phyloP scores from a whole-genome alignment of 2,888 invertebrate genomes.

The Tiphia femorata region DNA sequence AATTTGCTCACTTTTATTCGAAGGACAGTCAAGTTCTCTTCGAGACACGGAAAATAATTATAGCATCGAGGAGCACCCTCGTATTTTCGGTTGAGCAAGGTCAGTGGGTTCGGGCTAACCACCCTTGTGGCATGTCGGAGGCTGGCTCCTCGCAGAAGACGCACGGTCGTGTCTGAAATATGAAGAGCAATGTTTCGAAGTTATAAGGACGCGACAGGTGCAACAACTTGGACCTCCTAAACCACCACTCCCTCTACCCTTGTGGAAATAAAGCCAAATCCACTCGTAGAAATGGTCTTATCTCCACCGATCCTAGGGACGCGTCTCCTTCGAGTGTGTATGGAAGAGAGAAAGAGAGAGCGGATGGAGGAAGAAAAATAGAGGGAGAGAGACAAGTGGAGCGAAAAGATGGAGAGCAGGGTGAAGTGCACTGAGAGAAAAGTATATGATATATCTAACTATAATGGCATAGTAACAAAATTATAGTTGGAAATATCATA shows the following conservation, averaged over 20 bases:
- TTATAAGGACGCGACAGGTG: conserved; percentile 43
- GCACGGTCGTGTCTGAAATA: conserved; percentile 42
- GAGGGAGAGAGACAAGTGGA: not conserved
- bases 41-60: too few relatives aligned
- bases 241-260: not conserved
- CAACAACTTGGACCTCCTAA: conserved; percentile 26
- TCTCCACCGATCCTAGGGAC: conserved; percentile 21
- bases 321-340: conserved; percentile 11
- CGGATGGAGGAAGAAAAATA: not conserved
- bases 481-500: too few relatives aligned
- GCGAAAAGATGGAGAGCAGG: not conserved
- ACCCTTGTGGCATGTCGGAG: too few relatives aligned
- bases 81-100: too few relatives aligned
- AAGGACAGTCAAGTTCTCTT: too few relatives aligned
- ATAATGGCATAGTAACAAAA: too few relatives aligned
- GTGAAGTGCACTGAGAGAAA: too few relatives aligned
- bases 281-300: conserved; percentile 20
- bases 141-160: too few relatives aligned
- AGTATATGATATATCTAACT: too few relatives aligned
- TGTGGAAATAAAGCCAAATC: conserved; percentile 15
- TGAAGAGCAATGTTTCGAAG: conserved; percentile 43
- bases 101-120: too few relatives aligned
- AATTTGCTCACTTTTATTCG: too few relatives aligned
- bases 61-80: too few relatives aligned
- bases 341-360: not conserved